Conservation (phyloP, 92 coral and sea anemone species). For the Phenganax stokvisi region DNA sequence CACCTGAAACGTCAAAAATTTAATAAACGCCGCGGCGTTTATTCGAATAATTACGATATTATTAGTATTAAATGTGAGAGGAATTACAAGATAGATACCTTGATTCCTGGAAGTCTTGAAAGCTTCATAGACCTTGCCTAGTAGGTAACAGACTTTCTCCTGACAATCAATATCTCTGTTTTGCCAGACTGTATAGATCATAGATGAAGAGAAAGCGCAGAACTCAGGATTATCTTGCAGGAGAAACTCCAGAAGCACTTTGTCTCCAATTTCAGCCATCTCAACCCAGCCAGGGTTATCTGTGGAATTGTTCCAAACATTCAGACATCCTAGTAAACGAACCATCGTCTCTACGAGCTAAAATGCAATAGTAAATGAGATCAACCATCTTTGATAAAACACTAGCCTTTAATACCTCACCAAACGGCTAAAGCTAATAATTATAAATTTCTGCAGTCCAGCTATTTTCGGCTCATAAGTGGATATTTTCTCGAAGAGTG, state of each 20-base stretch:
- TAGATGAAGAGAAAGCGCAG: constrained; percentile 94
- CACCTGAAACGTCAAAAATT: too few species aligned
- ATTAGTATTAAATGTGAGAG: too few species aligned
- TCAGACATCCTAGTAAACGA: constrained; percentile 75
- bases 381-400: neutral
- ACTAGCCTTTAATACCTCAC: neutral
- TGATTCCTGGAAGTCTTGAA: constrained; percentile 66
- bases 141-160: constrained; percentile 77
- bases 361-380: neutral
- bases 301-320: constrained; percentile 78
- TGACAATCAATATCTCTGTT: constrained; percentile 71
- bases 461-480: neutral
- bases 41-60: too few species aligned
- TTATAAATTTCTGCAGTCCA: neutral
- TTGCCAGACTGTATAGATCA: constrained; percentile 74
- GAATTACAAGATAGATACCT: constrained; percentile 44
- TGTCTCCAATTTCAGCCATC: constrained; percentile 89
- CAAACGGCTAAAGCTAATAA: neutral
- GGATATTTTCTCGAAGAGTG: neutral
- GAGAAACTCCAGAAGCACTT: constrained; percentile 76
- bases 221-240: constrained; percentile 70
- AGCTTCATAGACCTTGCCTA: constrained; percentile 81
- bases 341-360: constrained; percentile 87
- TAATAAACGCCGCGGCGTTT: too few species aligned
- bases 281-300: constrained; percentile 81